Evolutionary conservation across 2,113 vertebrate genomes (phyloP).

Genomic region (Taurulus bubalis): DNA sequence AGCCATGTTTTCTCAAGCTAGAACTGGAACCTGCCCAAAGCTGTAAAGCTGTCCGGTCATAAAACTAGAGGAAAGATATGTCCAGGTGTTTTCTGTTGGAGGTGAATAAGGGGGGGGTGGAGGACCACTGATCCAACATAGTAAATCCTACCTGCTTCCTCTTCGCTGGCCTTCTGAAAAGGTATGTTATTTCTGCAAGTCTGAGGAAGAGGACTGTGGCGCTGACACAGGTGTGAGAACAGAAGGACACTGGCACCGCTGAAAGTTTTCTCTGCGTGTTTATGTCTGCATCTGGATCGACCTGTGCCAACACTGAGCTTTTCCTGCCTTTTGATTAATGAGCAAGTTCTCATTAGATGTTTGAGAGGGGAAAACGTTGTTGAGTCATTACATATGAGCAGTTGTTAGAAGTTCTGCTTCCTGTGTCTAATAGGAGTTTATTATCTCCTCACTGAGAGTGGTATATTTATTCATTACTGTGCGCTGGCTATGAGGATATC

Average conservation of each 20-base stretch:
- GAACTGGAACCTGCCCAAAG: slow-evolving; percentile 59
- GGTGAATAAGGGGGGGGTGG: slow-evolving; percentile 45
- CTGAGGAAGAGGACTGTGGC: slow-evolving; percentile 10
- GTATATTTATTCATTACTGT: slow-evolving; percentile 61
- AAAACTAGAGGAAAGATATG: slow-evolving; percentile 56
- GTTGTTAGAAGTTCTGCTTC: slow-evolving; percentile 47
- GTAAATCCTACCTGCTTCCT: slow-evolving; percentile 75
- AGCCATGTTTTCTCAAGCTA: slow-evolving; percentile 50
- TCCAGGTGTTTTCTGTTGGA: slow-evolving; percentile 82
- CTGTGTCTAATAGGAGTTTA: slow-evolving; percentile 62
- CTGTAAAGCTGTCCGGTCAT: slow-evolving; percentile 65
- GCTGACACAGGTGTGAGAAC: slow-evolving; percentile 41
- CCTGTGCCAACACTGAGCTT: slow-evolving; percentile 18
- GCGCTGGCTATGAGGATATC: slow-evolving; percentile 56
- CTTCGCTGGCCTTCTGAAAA: slow-evolving; percentile 46
- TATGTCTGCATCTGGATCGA: slow-evolving; percentile 34
- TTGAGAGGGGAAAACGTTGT: slow-evolving; percentile 16
- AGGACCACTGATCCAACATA: slow-evolving; percentile 34
- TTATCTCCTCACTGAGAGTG: slow-evolving; percentile 47
- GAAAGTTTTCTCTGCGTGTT: slow-evolving; percentile 19
- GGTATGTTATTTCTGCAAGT: slow-evolving; percentile 46
- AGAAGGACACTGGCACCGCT: slow-evolving; percentile 23
- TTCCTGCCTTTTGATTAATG: slow-evolving; percentile 30
- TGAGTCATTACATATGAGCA: slow-evolving; percentile 21
- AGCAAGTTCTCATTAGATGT: slow-evolving; percentile 20